Evolutionary conservation across 2,888 invertebrate genomes (phyloP), one percentile per base, ranked within the genome.

Genomic region (Hylaea fasciaria): DNA sequence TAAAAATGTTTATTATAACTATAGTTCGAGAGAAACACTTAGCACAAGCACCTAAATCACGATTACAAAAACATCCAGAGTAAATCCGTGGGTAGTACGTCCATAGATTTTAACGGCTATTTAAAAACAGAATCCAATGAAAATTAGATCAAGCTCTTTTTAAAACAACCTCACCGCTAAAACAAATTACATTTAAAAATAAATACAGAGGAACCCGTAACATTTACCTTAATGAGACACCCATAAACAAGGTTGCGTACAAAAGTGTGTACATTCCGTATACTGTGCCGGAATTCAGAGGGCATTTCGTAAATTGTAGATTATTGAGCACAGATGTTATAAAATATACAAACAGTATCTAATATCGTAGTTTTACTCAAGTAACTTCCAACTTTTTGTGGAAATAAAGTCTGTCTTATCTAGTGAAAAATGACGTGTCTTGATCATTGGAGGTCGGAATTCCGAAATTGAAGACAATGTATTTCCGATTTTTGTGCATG

Each of bases 221-320:
- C 84, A 78, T 83, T 87, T 84, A 86, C 79, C 80, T 78, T 86
- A 89, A 89, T 86, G 85, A 83, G 85, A 88, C 84, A 82, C 85
- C 82, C 82, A 79, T 90, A 88, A 89, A 89, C 78, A 80, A 71
- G 76, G 77, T 78, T 73, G 45, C 71, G 72, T 71, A 73, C 75
- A 65, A 66, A 70, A 71, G 68, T 67, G 71, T 66, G 68, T 60
- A 66, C 62, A 65, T 74, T 64, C 70, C 70, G 68, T 74, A 3
- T 22, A 70, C 62, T 64, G 66, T 69, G 68, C 71, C 71, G 80
- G 81, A 77, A 81, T 82, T 74, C 78, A 73, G 70, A 71, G 64
- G 65, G 64, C 57, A 54, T 61, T 63, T 55, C 66, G 74, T 57
- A 69, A 69, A 69, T 58, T 65, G 66, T 66, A 65, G 51, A 66